Conservation (phyloP, 2,113 vertebrate genomes). For the Neogale vison region DNA sequence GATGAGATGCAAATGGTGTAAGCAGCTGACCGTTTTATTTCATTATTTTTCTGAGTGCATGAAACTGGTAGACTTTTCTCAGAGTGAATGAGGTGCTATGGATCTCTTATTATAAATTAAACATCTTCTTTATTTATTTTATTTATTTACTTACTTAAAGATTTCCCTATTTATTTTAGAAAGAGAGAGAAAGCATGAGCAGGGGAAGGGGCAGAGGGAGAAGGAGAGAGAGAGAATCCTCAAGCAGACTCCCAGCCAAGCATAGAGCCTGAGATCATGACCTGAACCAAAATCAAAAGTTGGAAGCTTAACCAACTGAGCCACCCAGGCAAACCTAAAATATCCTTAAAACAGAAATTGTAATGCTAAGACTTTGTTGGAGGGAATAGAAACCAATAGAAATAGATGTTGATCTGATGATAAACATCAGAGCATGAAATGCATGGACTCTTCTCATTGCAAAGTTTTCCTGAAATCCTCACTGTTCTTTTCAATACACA, state of each 20-base stretch:
- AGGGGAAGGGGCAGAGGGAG: not conserved
- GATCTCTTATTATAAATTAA: not conserved
- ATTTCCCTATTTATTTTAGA: not conserved
- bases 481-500: not conserved
- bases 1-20: not conserved
- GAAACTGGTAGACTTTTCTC: not conserved
- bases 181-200: not conserved
- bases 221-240: not conserved
- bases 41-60: not conserved
- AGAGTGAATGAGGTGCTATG: not conserved
- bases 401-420: too few species aligned
- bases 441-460: not conserved
- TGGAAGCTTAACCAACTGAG: not conserved
- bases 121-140: not conserved
- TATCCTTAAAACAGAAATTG: not conserved
- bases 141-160: not conserved
- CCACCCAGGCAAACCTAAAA: not conserved
- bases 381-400: not conserved
- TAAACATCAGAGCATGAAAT: not conserved
- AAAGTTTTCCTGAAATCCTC: not conserved
- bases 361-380: not conserved
- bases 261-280: not conserved
- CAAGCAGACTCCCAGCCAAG: not conserved
- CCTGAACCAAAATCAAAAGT: not conserved
- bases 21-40: not conserved